Conservation (phyloP, 2,797 vertebrate genomes). For the Meda fulgida region DNA sequence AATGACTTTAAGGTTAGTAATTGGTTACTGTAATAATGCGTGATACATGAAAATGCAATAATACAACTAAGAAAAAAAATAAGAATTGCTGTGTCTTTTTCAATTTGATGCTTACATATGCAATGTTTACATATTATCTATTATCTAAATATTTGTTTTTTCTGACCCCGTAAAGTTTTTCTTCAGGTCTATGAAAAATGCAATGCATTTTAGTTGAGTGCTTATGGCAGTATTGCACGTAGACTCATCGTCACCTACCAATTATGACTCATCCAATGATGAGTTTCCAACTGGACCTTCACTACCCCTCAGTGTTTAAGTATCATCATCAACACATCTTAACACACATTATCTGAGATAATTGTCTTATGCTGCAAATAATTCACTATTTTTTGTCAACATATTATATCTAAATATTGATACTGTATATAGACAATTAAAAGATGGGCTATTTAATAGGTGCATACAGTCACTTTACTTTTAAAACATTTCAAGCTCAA, state of each 20-base stretch:
- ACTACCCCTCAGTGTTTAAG: slow-evolving; percentile 16
- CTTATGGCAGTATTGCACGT: slow-evolving; percentile 8
- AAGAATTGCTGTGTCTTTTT: neutral
- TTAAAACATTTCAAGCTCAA: neutral
- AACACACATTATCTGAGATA: slow-evolving; percentile 1
- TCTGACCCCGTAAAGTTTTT: neutral
- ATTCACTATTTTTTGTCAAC: neutral
- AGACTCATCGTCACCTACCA: slow-evolving; percentile 1
- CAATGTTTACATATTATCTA: neutral
- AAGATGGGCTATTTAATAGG: neutral
- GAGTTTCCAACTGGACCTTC: slow-evolving; percentile 32
- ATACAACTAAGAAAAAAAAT: neutral
- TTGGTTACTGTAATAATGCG: neutral
- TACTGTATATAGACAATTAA: neutral
- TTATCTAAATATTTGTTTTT: neutral
- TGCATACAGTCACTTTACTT: neutral
- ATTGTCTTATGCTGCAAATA: too few relatives aligned
- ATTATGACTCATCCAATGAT: slow-evolving; percentile 49
- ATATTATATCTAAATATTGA: neutral
- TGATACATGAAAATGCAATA: neutral
- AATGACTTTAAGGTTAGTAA: neutral
- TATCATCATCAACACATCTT: neutral
- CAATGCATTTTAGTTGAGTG: neutral
- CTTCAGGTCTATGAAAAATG: neutral
- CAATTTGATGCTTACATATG: neutral